Percentiles rank a stretch among this genome's conserved stretches.
Evolutionary conservation across 2,888 invertebrate species (phyloP).

Genomic region (Quadroppia sp.): DNA sequence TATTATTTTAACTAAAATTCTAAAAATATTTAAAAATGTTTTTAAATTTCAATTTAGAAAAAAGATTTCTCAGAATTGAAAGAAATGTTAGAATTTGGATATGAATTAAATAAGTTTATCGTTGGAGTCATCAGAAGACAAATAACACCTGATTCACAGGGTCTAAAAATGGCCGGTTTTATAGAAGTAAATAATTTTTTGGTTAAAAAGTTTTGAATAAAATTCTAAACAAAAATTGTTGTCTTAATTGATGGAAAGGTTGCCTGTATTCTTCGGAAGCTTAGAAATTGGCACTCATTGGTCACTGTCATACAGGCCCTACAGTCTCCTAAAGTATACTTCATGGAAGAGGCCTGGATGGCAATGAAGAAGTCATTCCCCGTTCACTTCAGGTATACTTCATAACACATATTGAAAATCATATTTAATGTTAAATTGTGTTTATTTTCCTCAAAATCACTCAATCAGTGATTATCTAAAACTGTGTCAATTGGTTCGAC

Average conservation of each 20-base stretch:
- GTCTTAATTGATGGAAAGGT: conserved; percentile 20
- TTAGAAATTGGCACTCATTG: conserved; percentile 41
- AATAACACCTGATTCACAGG: conserved; percentile 25
- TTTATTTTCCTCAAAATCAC: background rate
- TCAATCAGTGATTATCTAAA: conserved; percentile 35
- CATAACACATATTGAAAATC: background rate
- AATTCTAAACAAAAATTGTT: background rate
- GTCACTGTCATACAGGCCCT: conserved; percentile 33
- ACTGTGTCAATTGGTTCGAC: conserved; percentile 30
- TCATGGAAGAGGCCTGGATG: conserved; percentile 40
- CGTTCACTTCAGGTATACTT: conserved; percentile 37
- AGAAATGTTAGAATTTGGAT: conserved; percentile 31
- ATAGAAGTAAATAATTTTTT: conserved; percentile 30
- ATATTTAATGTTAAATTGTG: background rate
- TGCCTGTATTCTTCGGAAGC: conserved; percentile 36
- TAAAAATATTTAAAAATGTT: no score
- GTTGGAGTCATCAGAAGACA: conserved; percentile 30
- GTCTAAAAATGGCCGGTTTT: conserved; percentile 36
- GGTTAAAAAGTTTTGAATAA: background rate
- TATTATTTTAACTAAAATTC: no score
- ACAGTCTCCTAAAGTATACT: conserved; percentile 40
- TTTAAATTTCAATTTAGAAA: no score
- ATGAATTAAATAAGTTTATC: conserved; percentile 27
- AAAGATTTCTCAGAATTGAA: background rate
- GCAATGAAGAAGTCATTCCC: conserved; percentile 24